phyloP scores from a whole-genome alignment of 2,888 invertebrate genomes.

The Eustalomyia histrio region DNA sequence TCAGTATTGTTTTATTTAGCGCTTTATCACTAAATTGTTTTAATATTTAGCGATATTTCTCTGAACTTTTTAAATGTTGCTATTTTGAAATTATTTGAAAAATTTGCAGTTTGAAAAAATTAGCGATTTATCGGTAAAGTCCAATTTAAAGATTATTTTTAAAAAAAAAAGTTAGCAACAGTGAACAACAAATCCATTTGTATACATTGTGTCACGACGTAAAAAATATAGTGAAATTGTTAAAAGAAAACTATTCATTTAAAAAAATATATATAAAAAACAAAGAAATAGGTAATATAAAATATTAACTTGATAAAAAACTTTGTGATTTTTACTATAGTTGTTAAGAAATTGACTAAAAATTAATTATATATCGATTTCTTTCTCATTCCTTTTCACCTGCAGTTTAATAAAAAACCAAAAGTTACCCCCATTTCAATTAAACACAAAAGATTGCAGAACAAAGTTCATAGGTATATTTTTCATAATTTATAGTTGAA shows the following conservation, averaged over 20 bases:
- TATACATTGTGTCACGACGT: no score
- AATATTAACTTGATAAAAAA: background rate
- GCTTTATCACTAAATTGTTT: no score
- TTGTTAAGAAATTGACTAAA: background rate
- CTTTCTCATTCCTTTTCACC: background rate
- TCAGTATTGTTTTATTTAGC: no score
- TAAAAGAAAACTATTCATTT: background rate
- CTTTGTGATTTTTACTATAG: background rate
- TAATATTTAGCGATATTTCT: no score
- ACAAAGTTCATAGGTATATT: conserved; percentile 62
- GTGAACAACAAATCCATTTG: no score
- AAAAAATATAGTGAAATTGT: background rate
- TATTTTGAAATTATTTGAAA: no score
- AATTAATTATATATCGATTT: background rate
- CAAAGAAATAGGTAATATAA: background rate
- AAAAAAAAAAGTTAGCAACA: no score
- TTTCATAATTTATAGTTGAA: background rate
- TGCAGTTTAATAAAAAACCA: background rate
- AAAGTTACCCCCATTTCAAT: no score
- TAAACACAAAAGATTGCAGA: conserved; percentile 25
- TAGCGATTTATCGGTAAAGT: no score
- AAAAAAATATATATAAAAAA: background rate
- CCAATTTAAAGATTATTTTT: no score
- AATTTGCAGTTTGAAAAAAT: no score
- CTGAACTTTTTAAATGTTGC: no score